Percentiles rank a stretch among this genome's conserved stretches.
phyloP scores from a whole-genome alignment of 1,140 invertebrate genomes.

The Diachasma alloeum region DNA sequence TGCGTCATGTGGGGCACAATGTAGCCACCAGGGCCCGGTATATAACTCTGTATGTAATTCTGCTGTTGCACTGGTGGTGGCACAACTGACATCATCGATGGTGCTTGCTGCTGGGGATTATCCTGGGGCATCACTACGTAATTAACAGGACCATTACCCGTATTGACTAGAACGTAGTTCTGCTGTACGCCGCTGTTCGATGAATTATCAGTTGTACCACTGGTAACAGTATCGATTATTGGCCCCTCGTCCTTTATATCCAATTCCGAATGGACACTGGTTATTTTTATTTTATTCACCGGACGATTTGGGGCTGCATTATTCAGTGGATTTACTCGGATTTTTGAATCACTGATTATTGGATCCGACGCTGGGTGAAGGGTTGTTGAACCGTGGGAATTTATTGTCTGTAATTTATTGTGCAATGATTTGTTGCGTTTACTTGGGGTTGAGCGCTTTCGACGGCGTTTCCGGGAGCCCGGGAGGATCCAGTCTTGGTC shows the following conservation, averaged over 20 bases:
- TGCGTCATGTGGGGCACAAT: conserved; percentile 8
- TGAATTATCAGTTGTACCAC: conserved; percentile 24
- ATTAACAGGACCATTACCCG: conserved; percentile 27
- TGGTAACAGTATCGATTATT: conserved; percentile 35
- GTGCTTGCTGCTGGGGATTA: conserved; percentile 1
- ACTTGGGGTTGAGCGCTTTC: conserved; percentile 56
- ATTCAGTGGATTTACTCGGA: not conserved
- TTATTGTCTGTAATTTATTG: conserved; percentile 47
- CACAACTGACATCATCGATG: conserved; percentile 24
- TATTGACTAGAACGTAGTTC: conserved; percentile 42
- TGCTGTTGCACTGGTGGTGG: conserved; percentile 35
- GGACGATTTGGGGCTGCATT: not conserved
- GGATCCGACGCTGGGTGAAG: not conserved
- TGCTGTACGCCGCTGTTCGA: conserved; percentile 32
- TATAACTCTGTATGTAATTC: conserved; percentile 33
- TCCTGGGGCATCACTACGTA: conserved; percentile 23
- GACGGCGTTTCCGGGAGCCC: conserved; percentile 56
- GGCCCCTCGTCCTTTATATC: conserved; percentile 57
- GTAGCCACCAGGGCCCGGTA: conserved; percentile 33
- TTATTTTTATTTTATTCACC: conserved; percentile 35
- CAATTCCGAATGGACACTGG: conserved; percentile 57
- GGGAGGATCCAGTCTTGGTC: conserved; percentile 62
- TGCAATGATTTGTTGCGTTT: conserved; percentile 50
- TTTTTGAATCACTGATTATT: not conserved
- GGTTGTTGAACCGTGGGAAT: conserved; percentile 27